Percentiles rank a stretch among this genome's conserved stretches.
Conservation (phyloP, 2,797 vertebrate genomes). For the Paratrypauchen microcephalus region DNA sequence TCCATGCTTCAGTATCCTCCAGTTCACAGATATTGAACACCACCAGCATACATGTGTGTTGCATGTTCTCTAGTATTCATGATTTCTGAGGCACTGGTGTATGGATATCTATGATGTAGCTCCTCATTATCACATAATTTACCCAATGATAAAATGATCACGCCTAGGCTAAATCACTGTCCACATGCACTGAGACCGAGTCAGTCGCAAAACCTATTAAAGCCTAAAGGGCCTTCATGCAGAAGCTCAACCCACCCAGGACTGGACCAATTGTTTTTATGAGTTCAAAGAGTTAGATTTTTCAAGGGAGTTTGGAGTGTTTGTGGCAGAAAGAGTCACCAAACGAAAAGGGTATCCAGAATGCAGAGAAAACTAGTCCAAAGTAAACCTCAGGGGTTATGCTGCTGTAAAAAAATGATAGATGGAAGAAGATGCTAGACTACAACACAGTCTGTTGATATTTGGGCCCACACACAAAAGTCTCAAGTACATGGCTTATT, state of each 20-base stretch:
- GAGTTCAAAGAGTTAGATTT: conserved; percentile 14
- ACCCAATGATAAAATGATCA: conserved; percentile 60
- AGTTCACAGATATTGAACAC: conserved; percentile 36
- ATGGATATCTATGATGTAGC: conserved; percentile 66
- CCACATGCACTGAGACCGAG: conserved; percentile 42
- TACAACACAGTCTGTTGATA: too few species aligned
- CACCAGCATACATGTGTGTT: conserved; percentile 11
- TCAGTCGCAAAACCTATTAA: conserved; percentile 41
- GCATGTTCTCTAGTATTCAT: conserved; percentile 19
- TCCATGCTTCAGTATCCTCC: conserved; percentile 64
- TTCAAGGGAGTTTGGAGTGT: conserved; percentile 1
- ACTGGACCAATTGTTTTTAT: conserved; percentile 11
- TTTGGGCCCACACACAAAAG: too few species aligned
- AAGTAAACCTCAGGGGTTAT: background rate
- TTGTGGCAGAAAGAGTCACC: background rate
- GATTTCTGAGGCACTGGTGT: conserved; percentile 37
- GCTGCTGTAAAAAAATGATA: background rate
- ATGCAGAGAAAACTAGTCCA: background rate
- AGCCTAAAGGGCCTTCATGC: conserved; percentile 19
- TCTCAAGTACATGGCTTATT: too few species aligned
- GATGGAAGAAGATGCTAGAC: background rate
- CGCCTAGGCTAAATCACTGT: conserved; percentile 51
- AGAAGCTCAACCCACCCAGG: conserved; percentile 32
- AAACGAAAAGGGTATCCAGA: background rate
- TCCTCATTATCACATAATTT: conserved; percentile 75